These are phyloP conservation scores for Gymnothorax reevesii DNA, from an alignment of 2,797 vertebrate species.

Conservation along the genomic window DNA sequence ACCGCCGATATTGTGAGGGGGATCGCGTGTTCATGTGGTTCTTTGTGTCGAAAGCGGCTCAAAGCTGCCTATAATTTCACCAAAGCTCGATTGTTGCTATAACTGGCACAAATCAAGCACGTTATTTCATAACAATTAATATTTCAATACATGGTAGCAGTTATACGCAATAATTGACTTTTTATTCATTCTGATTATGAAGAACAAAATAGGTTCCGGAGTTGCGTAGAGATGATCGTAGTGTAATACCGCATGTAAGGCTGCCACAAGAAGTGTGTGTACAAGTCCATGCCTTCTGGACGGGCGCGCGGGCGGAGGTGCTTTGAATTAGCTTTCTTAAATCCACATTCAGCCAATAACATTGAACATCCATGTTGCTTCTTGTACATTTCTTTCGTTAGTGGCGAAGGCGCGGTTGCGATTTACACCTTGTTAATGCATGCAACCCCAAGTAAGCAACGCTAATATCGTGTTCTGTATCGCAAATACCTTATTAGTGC, in stretches of 20 bases:
- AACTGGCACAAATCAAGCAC: background rate
- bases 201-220: background rate
- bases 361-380: background rate
- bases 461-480: background rate
- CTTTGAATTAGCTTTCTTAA: too few relatives aligned
- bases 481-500: conserved; percentile 6
- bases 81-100: background rate
- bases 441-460: background rate
- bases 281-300: background rate
- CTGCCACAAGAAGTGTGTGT: background rate
- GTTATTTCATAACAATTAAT: background rate
- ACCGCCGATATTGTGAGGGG: background rate
- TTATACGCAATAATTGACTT: background rate
- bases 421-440: background rate
- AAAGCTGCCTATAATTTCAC: background rate
- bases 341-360: too few relatives aligned
- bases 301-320: background rate
- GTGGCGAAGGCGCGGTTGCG: background rate
- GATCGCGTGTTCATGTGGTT: background rate
- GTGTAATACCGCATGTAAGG: background rate
- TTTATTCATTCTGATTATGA: background rate
- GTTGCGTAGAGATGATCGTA: background rate
- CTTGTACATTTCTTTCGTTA: background rate
- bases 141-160: background rate
- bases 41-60: background rate